phyloP scores from a whole-genome alignment of 1,140 invertebrate genomes.

The Lasioglossum albipes region DNA sequence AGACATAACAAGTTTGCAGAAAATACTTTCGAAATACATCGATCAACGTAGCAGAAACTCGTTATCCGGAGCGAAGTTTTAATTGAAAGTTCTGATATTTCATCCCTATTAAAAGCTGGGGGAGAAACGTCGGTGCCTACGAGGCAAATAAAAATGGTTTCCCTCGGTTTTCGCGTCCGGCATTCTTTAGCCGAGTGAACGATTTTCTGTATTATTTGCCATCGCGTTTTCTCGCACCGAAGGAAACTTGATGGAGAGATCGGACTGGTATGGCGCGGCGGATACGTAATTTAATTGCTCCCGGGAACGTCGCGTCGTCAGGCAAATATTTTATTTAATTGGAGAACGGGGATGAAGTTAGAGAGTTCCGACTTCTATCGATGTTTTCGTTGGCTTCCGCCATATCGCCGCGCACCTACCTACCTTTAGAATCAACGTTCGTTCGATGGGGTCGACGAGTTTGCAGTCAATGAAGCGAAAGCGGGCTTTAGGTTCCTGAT shows the following conservation, averaged over 20 bases:
- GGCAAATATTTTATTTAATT: slow-evolving; percentile 73
- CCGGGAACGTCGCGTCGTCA: slow-evolving; percentile 34
- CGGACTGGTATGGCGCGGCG: slow-evolving; percentile 7
- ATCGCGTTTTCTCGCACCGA: background rate
- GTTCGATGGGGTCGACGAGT: slow-evolving; percentile 36
- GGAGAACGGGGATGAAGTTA: slow-evolving; percentile 60
- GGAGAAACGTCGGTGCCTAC: background rate
- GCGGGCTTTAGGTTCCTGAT: slow-evolving; percentile 4
- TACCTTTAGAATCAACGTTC: background rate
- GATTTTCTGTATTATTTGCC: slow-evolving; percentile 49
- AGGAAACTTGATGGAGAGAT: background rate
- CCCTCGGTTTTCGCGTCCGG: background rate
- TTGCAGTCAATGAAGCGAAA: slow-evolving; percentile 37
- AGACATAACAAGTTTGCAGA: too few relatives aligned
- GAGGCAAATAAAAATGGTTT: background rate
- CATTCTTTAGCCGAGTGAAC: slow-evolving; percentile 8
- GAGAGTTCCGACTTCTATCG: slow-evolving; percentile 47
- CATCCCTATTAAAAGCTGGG: background rate
- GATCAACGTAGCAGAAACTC: slow-evolving; percentile 4
- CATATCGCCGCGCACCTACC: slow-evolving; percentile 4
- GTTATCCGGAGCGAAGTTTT: background rate
- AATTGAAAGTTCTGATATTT: background rate
- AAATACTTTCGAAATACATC: background rate
- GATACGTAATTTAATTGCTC: slow-evolving; percentile 68
- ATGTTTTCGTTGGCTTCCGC: slow-evolving; percentile 13